A percentile compares a stretch with the other conserved stretches of the same genome.
phyloP scores from a whole-genome alignment of 2,888 invertebrate genomes.

The Mantis religiosa region DNA sequence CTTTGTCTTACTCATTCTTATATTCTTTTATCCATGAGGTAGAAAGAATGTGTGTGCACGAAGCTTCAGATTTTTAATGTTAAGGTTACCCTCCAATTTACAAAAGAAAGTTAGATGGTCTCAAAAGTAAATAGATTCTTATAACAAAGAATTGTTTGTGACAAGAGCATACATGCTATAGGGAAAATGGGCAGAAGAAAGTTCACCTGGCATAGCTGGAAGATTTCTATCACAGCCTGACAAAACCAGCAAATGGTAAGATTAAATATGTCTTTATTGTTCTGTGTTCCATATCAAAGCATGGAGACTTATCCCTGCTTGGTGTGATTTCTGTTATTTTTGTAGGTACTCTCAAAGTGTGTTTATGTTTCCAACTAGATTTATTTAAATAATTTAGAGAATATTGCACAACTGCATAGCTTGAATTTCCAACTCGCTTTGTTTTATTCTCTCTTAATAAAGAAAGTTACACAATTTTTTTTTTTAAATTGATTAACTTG shows the following conservation, averaged over 20 bases:
- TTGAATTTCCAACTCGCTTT: not conserved
- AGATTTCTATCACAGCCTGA: conserved; percentile 30
- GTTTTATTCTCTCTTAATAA: not conserved
- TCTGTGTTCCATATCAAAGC: not conserved
- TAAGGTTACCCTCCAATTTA: not conserved
- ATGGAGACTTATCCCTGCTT: not conserved
- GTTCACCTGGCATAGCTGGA: conserved; percentile 51
- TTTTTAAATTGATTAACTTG: not conserved
- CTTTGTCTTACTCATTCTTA: not conserved
- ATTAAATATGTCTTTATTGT: conserved; percentile 9
- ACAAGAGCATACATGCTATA: conserved; percentile 39
- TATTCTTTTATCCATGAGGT: not conserved
- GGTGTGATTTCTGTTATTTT: not conserved
- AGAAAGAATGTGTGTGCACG: not conserved
- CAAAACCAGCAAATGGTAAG: conserved; percentile 33
- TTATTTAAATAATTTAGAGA: not conserved
- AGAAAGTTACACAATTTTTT: not conserved
- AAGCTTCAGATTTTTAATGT: not conserved
- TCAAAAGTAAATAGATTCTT: not conserved
- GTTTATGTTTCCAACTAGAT: not conserved
- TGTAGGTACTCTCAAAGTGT: not conserved
- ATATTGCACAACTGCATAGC: not conserved
- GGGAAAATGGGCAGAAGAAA: conserved; percentile 57
- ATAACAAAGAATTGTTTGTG: not conserved
- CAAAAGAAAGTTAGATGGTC: not conserved